These are phyloP conservation scores for Eupithecia tripunctaria DNA, from an alignment of 2,888 invertebrate species.

Conservation along the genomic window DNA sequence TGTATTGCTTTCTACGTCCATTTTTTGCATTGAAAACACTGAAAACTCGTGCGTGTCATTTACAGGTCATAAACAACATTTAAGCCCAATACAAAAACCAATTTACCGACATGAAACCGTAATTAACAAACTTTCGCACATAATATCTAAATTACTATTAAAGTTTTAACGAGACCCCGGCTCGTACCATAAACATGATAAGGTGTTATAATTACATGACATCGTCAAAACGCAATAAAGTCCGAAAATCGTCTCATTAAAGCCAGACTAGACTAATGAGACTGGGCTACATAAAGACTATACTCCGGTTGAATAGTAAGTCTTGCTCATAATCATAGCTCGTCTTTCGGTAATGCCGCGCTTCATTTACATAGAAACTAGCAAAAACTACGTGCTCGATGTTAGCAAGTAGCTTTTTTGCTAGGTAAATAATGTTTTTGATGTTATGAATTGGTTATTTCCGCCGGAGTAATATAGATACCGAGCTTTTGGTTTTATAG, in stretches of 20 bases:
- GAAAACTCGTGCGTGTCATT: not conserved
- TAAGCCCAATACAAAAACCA: not conserved
- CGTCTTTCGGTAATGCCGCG: conserved; percentile 32
- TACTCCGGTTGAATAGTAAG: conserved; percentile 44
- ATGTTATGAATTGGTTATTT: conserved; percentile 34
- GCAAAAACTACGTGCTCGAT: conserved; percentile 42
- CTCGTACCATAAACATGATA: conserved; percentile 13
- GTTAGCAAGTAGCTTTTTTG: conserved; percentile 32
- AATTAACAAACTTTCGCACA: conserved; percentile 9
- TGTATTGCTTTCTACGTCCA: not conserved
- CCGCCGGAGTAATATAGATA: conserved; percentile 18
- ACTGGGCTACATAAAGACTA: conserved; percentile 46
- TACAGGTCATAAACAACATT: conserved; percentile 15
- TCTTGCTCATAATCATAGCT: conserved; percentile 38
- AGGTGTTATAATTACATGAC: conserved; percentile 46
- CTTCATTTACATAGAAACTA: conserved; percentile 46
- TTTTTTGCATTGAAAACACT: not conserved
- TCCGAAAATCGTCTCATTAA: conserved; percentile 50
- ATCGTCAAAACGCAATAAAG: conserved; percentile 56
- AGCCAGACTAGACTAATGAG: conserved; percentile 52
- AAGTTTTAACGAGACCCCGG: conserved; percentile 15
- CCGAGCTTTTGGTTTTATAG: not conserved
- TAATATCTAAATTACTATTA: conserved; percentile 10
- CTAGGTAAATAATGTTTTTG: conserved; percentile 27
- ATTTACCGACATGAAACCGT: conserved; percentile 23